Evolutionary conservation across 2,113 vertebrate genomes (phyloP), one percentile per base, ranked within the genome.

Genomic region (Illadopsis cleaveri): DNA sequence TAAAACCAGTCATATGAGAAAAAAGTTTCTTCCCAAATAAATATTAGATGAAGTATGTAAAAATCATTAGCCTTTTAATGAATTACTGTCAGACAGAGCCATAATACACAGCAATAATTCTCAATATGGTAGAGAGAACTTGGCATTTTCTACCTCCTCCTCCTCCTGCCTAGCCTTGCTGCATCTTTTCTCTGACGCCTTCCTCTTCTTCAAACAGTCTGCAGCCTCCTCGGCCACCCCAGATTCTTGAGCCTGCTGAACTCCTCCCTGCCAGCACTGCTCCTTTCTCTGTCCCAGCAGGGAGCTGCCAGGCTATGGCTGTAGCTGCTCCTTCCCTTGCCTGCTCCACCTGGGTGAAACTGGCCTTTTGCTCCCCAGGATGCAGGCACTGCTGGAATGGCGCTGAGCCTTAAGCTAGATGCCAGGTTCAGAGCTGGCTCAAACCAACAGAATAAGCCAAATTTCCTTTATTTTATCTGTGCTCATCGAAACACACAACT

Each of bases 31-130:
- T 92, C 76, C 82, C 66, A 76, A 88, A 93, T 94, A 96, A 93
- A 82, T 93, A 93, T 80, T 90, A 90, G 40, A 96, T 94, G 84
- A 92, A 94, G 57, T 58, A 93, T 86, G 84, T 82, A 91, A 95
- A 96, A 96, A 86, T 70, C 71, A 86, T 91, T 80, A 96, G 54
- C 44, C 60, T 62, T 91, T 82, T 92, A 94, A 96, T 81, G 64
- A 96, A 92, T 91, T 86, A 90, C 76, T 88, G 68, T 80, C 85
- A 85, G 85, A 82, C 31, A 56, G 53, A 95, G 44, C 44, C 82
- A 76, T 85, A 94, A 94, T 21, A 76, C n/a, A 85, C 27, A 86
- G 85, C 68, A 93, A 47, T 86, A 92, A 89, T 48, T 92, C 58
- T 88, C 80, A 92, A 65, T 42, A 53, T 0, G 1, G 60, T 28